Evolutionary conservation across 2,113 vertebrate genomes (phyloP), one percentile per base, ranked within the genome.

Genomic region (Ctenomys sociabilis): DNA sequence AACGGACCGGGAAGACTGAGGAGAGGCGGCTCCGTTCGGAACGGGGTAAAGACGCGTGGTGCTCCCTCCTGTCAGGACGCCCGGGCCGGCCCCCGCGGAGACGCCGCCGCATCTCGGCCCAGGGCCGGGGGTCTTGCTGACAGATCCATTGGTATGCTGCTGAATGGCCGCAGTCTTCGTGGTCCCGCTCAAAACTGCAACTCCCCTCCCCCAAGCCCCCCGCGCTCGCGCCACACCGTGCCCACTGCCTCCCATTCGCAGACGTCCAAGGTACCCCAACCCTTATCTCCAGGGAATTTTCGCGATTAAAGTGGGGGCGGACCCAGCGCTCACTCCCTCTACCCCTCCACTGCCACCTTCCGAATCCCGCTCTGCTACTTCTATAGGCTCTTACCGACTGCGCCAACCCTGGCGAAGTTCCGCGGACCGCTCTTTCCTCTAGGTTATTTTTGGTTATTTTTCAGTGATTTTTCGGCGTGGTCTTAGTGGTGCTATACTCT

Each of bases 361-460:
- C 52, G 86, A 75, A 96, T 78, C 88, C 88, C 81, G 63, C 89
- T 95, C 91, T 8, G 66, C 96, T 77, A 85, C 82, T 96, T 81
- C 68, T 95, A 77, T 77, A 10, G n/a, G 61, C 63, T 97, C 98
- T 98, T 98, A 98, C 98, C 98, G 94, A 94, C 93, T 61, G 83
- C 87, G 64, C 95, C 87, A 91, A 45, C 72, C 73, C 78, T 90
- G 77, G 61, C 35, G 72, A 88, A 80, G 93, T 88, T 92, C 90
- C 68, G 10, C 66, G 40, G 64, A 70, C 22, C 63, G 84, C 72
- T 54, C 61, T 70, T 14, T 37, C 83, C n/a, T 85, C 21, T 5
- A n/a, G 88, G 35, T 52, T 70, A 97, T 88, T 97, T 98, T 96
- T 88, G n/a, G 45, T 10, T 28, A 92, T 96, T 97, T 98, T 96